Evolutionary conservation across 2,888 invertebrate genomes (phyloP).

Genomic region (Limnephilus auricula): DNA sequence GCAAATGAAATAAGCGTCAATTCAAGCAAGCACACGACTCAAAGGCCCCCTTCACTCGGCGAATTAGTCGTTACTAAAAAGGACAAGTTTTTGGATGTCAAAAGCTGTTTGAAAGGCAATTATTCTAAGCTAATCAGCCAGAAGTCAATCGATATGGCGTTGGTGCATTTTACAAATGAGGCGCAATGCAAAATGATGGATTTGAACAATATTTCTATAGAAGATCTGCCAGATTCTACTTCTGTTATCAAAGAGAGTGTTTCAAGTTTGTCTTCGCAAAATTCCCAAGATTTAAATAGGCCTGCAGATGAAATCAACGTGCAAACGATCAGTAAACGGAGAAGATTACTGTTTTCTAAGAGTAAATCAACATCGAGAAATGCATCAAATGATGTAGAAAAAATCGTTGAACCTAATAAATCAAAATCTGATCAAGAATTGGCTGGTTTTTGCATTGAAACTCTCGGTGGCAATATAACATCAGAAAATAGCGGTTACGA

Average conservation of each 20-base stretch:
- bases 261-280: neutral
- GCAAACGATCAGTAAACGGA: conserved; percentile 18
- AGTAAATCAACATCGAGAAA: conserved; percentile 38
- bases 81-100: conserved; percentile 52
- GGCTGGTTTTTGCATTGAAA: conserved; percentile 21
- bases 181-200: conserved; percentile 65
- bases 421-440: neutral
- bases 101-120: conserved; percentile 55
- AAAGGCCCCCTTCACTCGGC: neutral
- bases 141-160: conserved; percentile 74
- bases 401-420: neutral
- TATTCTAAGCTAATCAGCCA: conserved; percentile 72
- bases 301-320: conserved; percentile 13
- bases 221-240: conserved; percentile 62
- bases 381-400: conserved; percentile 9
- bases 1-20: neutral
- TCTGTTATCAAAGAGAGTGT: conserved; percentile 42
- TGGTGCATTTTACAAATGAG: conserved; percentile 73
- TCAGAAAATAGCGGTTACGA: conserved; percentile 60
- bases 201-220: conserved; percentile 65
- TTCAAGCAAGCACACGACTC: neutral
- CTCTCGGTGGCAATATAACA: conserved; percentile 40
- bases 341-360: conserved; percentile 51
- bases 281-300: neutral
- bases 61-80: conserved; percentile 7